Evolutionary conservation across 2,797 vertebrate genomes (phyloP).

Genomic region (Mastacembelus armatus): DNA sequence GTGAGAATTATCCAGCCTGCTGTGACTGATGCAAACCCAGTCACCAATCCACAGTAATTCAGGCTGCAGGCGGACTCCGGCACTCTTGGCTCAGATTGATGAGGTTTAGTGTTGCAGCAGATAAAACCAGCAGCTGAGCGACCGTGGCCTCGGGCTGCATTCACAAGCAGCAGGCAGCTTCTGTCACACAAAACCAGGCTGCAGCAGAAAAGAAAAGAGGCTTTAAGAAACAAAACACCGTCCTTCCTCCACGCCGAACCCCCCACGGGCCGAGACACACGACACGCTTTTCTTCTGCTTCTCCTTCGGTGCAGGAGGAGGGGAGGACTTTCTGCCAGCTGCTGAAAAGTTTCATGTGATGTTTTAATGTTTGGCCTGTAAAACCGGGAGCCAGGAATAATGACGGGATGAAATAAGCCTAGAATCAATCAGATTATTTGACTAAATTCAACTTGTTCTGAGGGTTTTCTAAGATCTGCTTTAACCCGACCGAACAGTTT

Average conservation of each 20-base stretch:
- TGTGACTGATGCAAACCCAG: no score
- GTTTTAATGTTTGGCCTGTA: no score
- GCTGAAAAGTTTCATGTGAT: no score
- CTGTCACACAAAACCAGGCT: conserved; percentile 13
- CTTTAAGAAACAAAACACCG: conserved; percentile 47
- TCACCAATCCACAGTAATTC: no score
- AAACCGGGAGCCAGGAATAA: no score
- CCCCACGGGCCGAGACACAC: conserved; percentile 35
- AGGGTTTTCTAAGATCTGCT: not conserved
- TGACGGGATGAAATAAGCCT: no score
- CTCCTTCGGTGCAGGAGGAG: conserved; percentile 16
- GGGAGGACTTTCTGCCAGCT: not conserved
- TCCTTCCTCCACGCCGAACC: conserved; percentile 27
- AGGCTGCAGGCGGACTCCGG: no score
- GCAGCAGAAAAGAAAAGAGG: conserved; percentile 33
- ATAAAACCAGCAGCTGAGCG: conserved; percentile 5
- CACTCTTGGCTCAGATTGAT: not conserved
- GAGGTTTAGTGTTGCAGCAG: not conserved
- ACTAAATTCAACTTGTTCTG: no score
- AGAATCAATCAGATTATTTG: no score
- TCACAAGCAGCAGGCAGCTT: conserved; percentile 43
- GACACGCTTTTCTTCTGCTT: conserved; percentile 35
- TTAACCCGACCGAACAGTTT: no score
- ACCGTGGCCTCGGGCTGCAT: conserved; percentile 17
- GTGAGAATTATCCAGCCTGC: no score